phyloP scores from a whole-genome alignment of 2,797 vertebrate genomes.

The Semaprochilodus insignis region DNA sequence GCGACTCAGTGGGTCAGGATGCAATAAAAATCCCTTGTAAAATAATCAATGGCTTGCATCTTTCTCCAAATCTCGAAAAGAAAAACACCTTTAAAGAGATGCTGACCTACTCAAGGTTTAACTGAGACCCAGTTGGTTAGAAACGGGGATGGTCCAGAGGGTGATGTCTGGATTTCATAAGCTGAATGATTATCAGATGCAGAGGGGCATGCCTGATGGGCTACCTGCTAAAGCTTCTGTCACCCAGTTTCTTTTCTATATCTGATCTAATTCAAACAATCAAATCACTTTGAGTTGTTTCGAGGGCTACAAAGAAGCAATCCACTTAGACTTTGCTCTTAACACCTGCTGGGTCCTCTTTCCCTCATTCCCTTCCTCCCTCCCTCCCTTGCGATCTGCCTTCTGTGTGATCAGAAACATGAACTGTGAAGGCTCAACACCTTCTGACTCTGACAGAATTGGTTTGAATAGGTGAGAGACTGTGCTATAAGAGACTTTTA shows the following conservation, averaged over 20 bases:
- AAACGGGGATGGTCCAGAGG: conserved; percentile 62
- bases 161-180: conserved; percentile 66
- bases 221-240: conserved; percentile 29
- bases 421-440: conserved; percentile 47
- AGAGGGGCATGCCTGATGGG: conserved; percentile 34
- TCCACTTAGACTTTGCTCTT: conserved; percentile 48
- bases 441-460: conserved; percentile 60
- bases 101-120: conserved; percentile 61
- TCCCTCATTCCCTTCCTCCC: conserved; percentile 25
- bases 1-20: conserved; percentile 63
- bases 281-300: conserved; percentile 51
- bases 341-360: conserved; percentile 52
- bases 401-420: conserved; percentile 57
- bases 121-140: conserved; percentile 58
- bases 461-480: conserved; percentile 41
- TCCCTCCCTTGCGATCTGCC: conserved; percentile 18
- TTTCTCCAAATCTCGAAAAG: conserved; percentile 68
- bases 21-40: conserved; percentile 70
- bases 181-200: conserved; percentile 60
- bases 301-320: conserved; percentile 50
- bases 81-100: conserved; percentile 68
- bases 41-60: conserved; percentile 75
- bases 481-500: conserved; percentile 48
- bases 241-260: conserved; percentile 31
- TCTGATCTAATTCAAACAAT: conserved; percentile 48